Percentiles rank a stretch among this genome's conserved stretches.
Evolutionary conservation across 2,888 invertebrate genomes (phyloP).

Genomic region (Xylota segnis): DNA sequence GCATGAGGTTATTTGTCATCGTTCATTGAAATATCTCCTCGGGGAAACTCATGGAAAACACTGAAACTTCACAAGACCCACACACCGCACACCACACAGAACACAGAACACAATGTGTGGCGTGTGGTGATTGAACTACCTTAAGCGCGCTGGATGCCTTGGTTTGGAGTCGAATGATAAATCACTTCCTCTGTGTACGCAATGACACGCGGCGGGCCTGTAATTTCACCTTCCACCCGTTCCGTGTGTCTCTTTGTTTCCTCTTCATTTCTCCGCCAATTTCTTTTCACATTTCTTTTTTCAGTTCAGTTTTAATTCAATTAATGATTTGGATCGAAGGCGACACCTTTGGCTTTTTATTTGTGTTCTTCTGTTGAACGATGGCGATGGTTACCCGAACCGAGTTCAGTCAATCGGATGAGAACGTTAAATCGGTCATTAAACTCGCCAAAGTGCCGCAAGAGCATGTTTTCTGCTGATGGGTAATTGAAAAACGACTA

Average conservation of each 20-base stretch:
- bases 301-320: slow-evolving; percentile 65
- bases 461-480: slow-evolving; percentile 35
- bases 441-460: slow-evolving; percentile 64
- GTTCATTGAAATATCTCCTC: slow-evolving; percentile 20
- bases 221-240: too few relatives aligned
- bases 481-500: slow-evolving; percentile 49
- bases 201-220: slow-evolving; percentile 12
- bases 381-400: slow-evolving; percentile 13
- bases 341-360: slow-evolving; percentile 41
- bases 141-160: slow-evolving; percentile 27
- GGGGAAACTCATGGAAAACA: slow-evolving; percentile 9
- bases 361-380: background rate
- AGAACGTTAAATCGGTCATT: slow-evolving; percentile 71
- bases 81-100: background rate
- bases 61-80: slow-evolving; percentile 10
- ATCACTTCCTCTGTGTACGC: slow-evolving; percentile 47
- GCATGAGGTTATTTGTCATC: slow-evolving; percentile 37
- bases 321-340: slow-evolving; percentile 61
- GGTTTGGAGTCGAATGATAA: slow-evolving; percentile 44
- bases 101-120: slow-evolving; percentile 30
- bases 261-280: slow-evolving; percentile 22
- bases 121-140: slow-evolving; percentile 49
- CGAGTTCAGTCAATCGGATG: slow-evolving; percentile 54
- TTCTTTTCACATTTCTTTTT: slow-evolving; percentile 15
- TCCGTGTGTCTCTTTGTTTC: background rate